These are phyloP conservation scores for Pseudomyrmex concolor DNA, from an alignment of 1,140 invertebrate genomes.

Conservation along the genomic window DNA sequence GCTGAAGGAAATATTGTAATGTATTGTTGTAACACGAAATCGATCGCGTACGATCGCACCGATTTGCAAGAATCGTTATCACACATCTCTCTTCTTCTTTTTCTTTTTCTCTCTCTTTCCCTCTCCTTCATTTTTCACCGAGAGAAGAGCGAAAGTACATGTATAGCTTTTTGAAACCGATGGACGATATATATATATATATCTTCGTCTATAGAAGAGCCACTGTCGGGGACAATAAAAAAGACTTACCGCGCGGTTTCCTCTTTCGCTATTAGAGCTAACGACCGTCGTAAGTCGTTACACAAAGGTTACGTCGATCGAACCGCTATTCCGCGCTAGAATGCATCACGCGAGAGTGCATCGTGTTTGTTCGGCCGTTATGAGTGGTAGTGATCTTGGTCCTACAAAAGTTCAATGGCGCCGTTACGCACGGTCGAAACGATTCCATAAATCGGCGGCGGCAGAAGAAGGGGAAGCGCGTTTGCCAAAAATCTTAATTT, in stretches of 20 bases:
- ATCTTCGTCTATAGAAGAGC: conserved; percentile 35
- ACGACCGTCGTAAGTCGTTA: conserved; percentile 65
- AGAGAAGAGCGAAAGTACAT: conserved; percentile 27
- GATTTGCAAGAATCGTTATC: too few species aligned
- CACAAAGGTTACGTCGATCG: conserved; percentile 13
- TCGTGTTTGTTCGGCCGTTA: conserved; percentile 47
- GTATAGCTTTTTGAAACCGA: conserved; percentile 35
- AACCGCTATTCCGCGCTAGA: conserved; percentile 9
- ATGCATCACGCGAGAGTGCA: neutral
- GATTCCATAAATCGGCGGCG: neutral
- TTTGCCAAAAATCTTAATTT: conserved; percentile 79
- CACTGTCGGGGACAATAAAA: conserved; percentile 25
- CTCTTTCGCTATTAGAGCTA: conserved; percentile 59
- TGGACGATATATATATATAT: conserved; percentile 36
- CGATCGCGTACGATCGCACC: neutral
- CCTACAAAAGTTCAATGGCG: neutral
- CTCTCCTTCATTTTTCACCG: too few species aligned
- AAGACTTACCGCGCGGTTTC: conserved; percentile 34
- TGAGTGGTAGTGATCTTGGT: neutral
- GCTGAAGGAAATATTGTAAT: too few species aligned
- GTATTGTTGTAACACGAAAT: conserved; percentile 18
- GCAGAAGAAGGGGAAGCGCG: neutral
- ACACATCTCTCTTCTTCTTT: neutral
- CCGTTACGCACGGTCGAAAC: neutral
- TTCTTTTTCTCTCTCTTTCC: too few species aligned